Percentiles rank a stretch among this genome's conserved stretches.
Conservation (phyloP, 2,888 invertebrate genomes). For the Melipona beecheii region DNA sequence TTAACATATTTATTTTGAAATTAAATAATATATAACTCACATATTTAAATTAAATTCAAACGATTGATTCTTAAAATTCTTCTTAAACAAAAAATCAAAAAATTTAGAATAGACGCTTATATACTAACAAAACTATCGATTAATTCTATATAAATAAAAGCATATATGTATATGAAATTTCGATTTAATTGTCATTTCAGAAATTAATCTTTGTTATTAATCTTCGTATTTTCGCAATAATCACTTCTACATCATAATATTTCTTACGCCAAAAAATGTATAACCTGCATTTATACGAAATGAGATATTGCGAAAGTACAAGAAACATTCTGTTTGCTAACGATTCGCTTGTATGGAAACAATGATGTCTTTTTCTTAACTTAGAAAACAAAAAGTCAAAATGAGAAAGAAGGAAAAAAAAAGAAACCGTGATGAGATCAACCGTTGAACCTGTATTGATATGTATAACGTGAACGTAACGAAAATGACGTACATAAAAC, state of each 20-base stretch:
- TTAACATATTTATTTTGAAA: background rate
- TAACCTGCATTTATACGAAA: background rate
- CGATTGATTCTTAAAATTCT: background rate
- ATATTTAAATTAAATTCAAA: background rate
- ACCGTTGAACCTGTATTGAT: slow-evolving; percentile 31
- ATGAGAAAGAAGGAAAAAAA: background rate
- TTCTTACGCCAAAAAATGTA: slow-evolving; percentile 8
- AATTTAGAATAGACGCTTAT: slow-evolving; percentile 10
- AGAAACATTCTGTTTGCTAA: background rate
- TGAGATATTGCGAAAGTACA: background rate
- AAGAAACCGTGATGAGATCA: background rate
- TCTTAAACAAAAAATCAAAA: background rate
- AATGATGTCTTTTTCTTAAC: background rate
- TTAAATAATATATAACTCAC: background rate
- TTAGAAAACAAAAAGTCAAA: background rate
- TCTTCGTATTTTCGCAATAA: background rate
- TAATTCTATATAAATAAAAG: slow-evolving; percentile 26
- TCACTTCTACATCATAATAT: slow-evolving; percentile 14
- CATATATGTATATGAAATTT: slow-evolving; percentile 24
- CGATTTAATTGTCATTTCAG: slow-evolving; percentile 10
- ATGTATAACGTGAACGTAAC: slow-evolving; percentile 36
- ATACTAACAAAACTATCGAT: background rate
- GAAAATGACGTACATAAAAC: slow-evolving; percentile 28
- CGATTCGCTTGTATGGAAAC: background rate
- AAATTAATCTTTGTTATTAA: slow-evolving; percentile 7